Conservation (phyloP, 2,113 vertebrate species). For the Thryonomys swinderianus region DNA sequence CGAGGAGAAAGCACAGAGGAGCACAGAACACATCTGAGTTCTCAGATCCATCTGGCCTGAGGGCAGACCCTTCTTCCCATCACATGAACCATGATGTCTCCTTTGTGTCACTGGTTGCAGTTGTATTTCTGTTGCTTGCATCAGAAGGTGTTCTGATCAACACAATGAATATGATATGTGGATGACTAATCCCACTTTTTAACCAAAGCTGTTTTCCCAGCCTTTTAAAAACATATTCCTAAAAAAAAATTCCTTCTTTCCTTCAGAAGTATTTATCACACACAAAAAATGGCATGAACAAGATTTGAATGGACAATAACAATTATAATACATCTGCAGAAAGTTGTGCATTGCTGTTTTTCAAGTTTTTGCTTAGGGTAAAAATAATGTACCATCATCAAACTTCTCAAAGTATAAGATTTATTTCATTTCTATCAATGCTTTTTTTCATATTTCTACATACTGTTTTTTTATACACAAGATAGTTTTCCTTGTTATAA, state of each 20-base stretch:
- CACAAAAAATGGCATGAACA: not conserved
- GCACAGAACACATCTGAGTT: not conserved
- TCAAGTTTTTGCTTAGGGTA: not conserved
- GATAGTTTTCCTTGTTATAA: not conserved
- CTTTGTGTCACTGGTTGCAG: not conserved
- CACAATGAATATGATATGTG: not conserved
- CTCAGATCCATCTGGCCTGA: not conserved
- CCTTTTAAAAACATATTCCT: not conserved
- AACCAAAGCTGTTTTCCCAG: slow-evolving; percentile 7
- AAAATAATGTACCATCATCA: not conserved
- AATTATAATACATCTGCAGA: not conserved
- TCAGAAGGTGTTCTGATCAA: not conserved
- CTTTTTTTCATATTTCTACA: not conserved
- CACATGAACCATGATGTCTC: not conserved
- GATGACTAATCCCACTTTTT: not conserved
- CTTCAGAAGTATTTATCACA: not conserved
- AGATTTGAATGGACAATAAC: not conserved
- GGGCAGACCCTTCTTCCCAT: not conserved
- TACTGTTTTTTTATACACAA: not conserved
- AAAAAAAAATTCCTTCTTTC: too few relatives aligned
- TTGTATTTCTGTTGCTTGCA: not conserved
- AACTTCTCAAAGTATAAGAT: slow-evolving; percentile 11
- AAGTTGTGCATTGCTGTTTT: not conserved
- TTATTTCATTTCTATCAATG: not conserved
- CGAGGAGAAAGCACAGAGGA: not conserved